phyloP scores from a whole-genome alignment of 1,140 invertebrate species.

The Lineus longissimus region DNA sequence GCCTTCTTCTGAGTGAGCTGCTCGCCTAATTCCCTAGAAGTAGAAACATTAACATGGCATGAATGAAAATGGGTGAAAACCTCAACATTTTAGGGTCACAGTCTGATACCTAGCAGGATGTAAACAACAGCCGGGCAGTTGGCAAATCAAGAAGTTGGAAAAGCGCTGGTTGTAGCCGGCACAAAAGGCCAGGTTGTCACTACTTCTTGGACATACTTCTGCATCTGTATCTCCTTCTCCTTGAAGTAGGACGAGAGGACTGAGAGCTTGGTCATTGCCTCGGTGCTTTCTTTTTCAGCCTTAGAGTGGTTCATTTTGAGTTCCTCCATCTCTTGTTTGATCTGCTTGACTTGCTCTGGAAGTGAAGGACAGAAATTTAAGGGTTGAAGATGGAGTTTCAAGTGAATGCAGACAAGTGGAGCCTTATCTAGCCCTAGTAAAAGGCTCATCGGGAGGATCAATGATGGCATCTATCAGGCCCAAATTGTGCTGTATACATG shows the following conservation, averaged over 20 bases:
- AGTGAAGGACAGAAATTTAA: conserved; percentile 47
- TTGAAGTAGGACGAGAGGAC: conserved; percentile 84
- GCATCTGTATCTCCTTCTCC: conserved; percentile 77
- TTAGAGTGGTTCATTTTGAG: conserved; percentile 60
- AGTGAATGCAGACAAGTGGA: too few relatives aligned
- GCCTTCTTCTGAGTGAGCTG: conserved; percentile 79
- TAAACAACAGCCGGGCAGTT: too few relatives aligned
- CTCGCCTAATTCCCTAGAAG: conserved; percentile 66
- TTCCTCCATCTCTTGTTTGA: conserved; percentile 47
- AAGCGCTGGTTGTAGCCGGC: too few relatives aligned
- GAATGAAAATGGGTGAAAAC: not conserved
- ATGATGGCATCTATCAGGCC: too few relatives aligned
- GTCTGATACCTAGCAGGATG: too few relatives aligned
- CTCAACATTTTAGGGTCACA: too few relatives aligned
- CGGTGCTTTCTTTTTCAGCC: conserved; percentile 72
- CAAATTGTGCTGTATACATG: too few relatives aligned
- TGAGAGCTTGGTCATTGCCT: conserved; percentile 76
- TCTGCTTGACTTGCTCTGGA: conserved; percentile 49
- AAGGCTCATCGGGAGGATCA: too few relatives aligned
- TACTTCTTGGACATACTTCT: conserved; percentile 70
- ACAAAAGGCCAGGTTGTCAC: too few relatives aligned
- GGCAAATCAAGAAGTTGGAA: too few relatives aligned
- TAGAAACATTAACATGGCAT: conserved; percentile 8
- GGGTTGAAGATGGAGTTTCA: too few relatives aligned
- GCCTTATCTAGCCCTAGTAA: too few relatives aligned